Base-by-base conservation (phyloP, 2,797 vertebrate species). In the Sebastes matsubarae region DNA sequence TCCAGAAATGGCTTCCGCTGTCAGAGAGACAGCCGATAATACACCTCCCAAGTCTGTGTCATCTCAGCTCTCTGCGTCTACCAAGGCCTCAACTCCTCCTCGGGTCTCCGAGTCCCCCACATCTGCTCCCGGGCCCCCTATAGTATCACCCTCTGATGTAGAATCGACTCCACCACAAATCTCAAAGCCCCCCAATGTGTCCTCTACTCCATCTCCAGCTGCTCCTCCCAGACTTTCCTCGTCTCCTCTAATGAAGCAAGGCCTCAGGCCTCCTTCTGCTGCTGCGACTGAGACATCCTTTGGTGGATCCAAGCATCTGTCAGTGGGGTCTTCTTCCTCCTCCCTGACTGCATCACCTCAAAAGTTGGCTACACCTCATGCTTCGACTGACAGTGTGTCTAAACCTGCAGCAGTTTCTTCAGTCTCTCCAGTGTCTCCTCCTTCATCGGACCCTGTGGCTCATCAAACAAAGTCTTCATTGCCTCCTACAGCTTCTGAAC, bases 151-250 rank as follows among this genome's bases (percentile, higher is more conserved):
- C 60, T 59, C 69, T 79, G 81, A 82, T 14, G 30, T 76, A 57
- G 82, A 90, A 68, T 82, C 87, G n/a, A 64, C 80, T 64, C 83
- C 79, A 20, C 72, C 88, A 29, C 89, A 89, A 27, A 84, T 90
- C n/a, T 80, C 90, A 76, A 36, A 85, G 24, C 72, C 91, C 81
- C 81, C 89, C 36, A 79, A 8, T 46, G 68, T 73, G 29, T 52
- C 87, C 46, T 85, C 88, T 34, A 52, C 78, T 77, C 60, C 68
- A 64, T 84, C 86, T 75, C 72, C 84, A 54, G 32, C 77, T 32
- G 55, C 86, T 80, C 73, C 92, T 73, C 91, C 89, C 20, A 89
- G 85, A 71, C 87, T 90, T 63, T 90, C 91, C 36, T 90, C 92
- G 3, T 81, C 93, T 38, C 83, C 89, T 36, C 75, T 60, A 30